Evolutionary conservation across 2,797 vertebrate species (phyloP), one percentile per base, ranked within the genome.

Genomic region (Myiotriccus ornatus): DNA sequence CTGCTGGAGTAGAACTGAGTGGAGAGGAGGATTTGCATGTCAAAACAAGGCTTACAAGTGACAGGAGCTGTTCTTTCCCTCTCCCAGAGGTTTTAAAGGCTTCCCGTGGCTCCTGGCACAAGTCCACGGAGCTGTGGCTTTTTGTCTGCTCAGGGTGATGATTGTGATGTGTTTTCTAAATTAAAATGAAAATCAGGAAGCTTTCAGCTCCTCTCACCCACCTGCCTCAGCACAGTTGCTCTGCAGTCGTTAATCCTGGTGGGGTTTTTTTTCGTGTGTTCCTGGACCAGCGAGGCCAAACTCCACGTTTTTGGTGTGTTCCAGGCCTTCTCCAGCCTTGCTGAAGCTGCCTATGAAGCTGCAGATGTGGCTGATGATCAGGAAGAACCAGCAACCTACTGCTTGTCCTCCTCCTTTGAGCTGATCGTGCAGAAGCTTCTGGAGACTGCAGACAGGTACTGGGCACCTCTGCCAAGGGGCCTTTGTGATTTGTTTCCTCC

Each of bases 261-360:
- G 23, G 14, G 37, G 12, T 37, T 27, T 20, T 24, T 30, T 12
- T 3, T n/a, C n/a, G 1, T 6, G 5, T 41, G 10, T 28, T 55
- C 37, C 13, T 52, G 43, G 28, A 12, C 6, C 34, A 15, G 12
- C 6, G 43, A 50, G 49, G 50, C 32, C 67, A 10, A 64, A 13
- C 50, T n/a, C 16, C 10, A 19, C 3, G 43, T 30, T 18, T 17
- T n/a, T 95, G 50, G 8, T 96, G 35, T 35, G 3, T 97, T 50
- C 34, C 97, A 99, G 99, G 99, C 99, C 6, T 99, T 99, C 97
- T 99, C 99, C 14, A 99, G 99, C 94, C 98, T 99, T 94, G 99
- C 99, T n/a, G 99, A 99, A 96, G 99, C 99, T 14, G 99, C 99
- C 5, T 99, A 99, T 62, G 99, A 99, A 95, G 99, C 99, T 87